Conservation (phyloP, 2,113 vertebrate species). For the Ceyx margarethae region DNA sequence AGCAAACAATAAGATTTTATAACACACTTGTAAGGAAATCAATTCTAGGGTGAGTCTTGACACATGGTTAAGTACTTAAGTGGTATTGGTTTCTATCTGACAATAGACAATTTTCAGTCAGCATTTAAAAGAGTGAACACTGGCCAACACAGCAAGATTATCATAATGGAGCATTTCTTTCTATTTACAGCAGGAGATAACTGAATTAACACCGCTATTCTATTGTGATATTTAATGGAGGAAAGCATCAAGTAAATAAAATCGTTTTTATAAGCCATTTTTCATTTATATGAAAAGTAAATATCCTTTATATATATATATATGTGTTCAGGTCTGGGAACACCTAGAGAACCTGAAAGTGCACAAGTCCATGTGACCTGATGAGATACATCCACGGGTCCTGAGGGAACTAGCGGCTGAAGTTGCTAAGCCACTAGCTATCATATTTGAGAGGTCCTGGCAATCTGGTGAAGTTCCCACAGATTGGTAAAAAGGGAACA, state of each 20-base stretch:
- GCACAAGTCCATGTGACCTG: no score
- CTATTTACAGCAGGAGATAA: not conserved
- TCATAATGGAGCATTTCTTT: not conserved
- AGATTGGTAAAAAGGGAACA: no score
- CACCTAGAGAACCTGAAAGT: no score
- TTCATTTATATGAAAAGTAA: not conserved
- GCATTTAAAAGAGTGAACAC: not conserved
- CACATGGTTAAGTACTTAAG: not conserved
- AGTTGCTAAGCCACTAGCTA: no score
- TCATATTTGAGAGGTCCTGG: no score
- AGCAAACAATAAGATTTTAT: not conserved
- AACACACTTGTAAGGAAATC: slow-evolving; percentile 33
- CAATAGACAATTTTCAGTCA: not conserved
- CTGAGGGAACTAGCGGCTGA: no score
- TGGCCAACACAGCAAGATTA: not conserved
- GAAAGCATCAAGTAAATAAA: not conserved
- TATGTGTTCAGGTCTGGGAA: no score
- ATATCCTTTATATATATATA: not conserved
- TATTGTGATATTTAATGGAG: not conserved
- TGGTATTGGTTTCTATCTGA: slow-evolving; percentile 12
- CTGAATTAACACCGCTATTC: not conserved
- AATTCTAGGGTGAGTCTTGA: slow-evolving; percentile 13
- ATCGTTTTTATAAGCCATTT: not conserved
- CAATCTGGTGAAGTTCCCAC: no score
- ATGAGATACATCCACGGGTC: no score